Base-by-base conservation (phyloP, 2,888 invertebrate species). In the Drosophila cognata region DNA sequence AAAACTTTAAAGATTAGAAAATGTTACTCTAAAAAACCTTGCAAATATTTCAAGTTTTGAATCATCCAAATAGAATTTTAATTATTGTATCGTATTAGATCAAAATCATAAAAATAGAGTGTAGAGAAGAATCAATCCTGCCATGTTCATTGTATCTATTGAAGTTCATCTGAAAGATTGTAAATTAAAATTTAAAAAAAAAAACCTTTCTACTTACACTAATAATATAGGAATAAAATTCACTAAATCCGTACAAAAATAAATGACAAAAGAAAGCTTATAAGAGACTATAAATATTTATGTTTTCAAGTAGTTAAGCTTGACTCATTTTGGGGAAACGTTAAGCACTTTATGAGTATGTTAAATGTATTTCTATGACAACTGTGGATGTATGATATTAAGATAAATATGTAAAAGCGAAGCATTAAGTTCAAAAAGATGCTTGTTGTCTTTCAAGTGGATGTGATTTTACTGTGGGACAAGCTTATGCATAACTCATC, bases 151-250 rank as follows among this genome's bases (percentile, higher is more conserved):
- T 38, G 18, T 38, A 4, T 13, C 46, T 36, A 7, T 16, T 16
- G 7, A 36, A 36, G 16, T 36, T 33, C 3, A 0, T 33, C 11
- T 43, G 5, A 43, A 0, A 21, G 21, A 43, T 5, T 21, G 5
- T 2, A 43, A 21, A 5, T 11, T 5, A 21, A 2, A 21, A 1
- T 21, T 11, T 0, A 2, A 0, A 5, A 2, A 5, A 2, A 18
- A 21, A 21, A 43, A 11, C 2, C 11, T 0, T 21, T 41, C 11
- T n/a, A 10, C 10, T 41, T n/a, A n/a, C n/a, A 4, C 4, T 43
- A 43, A 43, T 2, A 43, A 43, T 11, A 43, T 21, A 5, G 11
- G 0, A 11, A 21, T 2, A 21, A 43, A 21, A 5, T 4, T 5
- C n/a, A 1, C 8, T 10, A n/a, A n/a, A 41, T 41, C 10, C 4